Percentiles rank a stretch among this genome's conserved stretches.
These are phyloP conservation scores for Yponomeuta cagnagella DNA, from an alignment of 2,888 invertebrate genomes.

Conservation along the genomic window DNA sequence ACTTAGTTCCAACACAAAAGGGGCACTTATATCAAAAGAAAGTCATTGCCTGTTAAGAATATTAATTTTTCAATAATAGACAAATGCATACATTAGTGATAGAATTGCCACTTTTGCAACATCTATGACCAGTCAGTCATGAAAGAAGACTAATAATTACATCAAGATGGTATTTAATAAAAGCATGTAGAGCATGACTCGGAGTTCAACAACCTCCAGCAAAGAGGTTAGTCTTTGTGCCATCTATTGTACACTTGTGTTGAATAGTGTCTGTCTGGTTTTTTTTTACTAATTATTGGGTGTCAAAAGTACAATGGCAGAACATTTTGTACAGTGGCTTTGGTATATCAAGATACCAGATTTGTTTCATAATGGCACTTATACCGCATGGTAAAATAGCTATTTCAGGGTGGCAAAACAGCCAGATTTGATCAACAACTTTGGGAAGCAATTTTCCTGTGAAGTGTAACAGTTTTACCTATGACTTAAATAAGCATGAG, in stretches of 20 bases:
- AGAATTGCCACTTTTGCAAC: background rate
- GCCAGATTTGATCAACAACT: too few relatives aligned
- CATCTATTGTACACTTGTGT: background rate
- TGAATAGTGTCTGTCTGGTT: background rate
- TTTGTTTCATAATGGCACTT: too few relatives aligned
- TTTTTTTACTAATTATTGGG: background rate
- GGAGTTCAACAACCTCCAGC: slow-evolving; percentile 46
- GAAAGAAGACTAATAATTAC: slow-evolving; percentile 8
- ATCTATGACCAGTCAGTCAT: slow-evolving; percentile 8
- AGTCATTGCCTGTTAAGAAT: too few relatives aligned
- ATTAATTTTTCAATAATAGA: background rate
- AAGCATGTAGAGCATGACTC: slow-evolving; percentile 11
- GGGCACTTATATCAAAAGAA: too few relatives aligned
- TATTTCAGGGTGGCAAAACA: too few relatives aligned
- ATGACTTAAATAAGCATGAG: too few relatives aligned
- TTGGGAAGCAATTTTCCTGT: too few relatives aligned
- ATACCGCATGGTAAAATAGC: too few relatives aligned
- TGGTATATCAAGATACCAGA: background rate
- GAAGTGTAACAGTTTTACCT: too few relatives aligned
- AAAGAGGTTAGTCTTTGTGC: background rate
- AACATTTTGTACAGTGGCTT: background rate
- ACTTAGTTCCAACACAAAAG: too few relatives aligned
- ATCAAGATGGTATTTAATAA: background rate
- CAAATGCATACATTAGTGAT: background rate
- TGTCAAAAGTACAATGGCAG: background rate